Base-by-base conservation (phyloP, 2,888 invertebrate genomes). In the Andricus quercusramuli region DNA sequence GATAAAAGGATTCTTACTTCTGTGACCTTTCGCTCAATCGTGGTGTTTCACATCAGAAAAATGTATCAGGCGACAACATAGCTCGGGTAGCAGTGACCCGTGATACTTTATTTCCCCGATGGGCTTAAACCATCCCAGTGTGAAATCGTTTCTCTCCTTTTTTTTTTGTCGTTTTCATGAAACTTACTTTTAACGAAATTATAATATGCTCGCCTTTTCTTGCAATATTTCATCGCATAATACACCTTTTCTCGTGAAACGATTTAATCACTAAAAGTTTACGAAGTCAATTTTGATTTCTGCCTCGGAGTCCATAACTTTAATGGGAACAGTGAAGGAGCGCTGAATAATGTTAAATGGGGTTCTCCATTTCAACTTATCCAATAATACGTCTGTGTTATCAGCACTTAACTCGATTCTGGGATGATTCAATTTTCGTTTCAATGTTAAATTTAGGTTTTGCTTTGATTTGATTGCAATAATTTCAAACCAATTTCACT, bases 141-240 rank as follows among this genome's bases (percentile, higher is more conserved):
- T 89, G 83, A 90, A 90, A 90, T 90, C 88, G 85, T 84, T 84
- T 89, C 84, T 82, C 85, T 84, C 80, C 82, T 5, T 62, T 62
- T 62, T 3, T 56, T 62, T 62, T 62, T 59, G 20, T 62, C 25
- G 25, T 22, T 62, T 22, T 62, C 15, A 3, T 9, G 59, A 59
- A 59, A 59, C 59, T 59, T 22, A 59, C 59, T 59, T 22, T 59
- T 59, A 59, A 22, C n/a, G 22, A 11, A 22, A 59, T 22, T 59
- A 59, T 59, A 59, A 59, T 59, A 59, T 22, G 22, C 11, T 59
- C 59, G 13, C 4, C 22, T 22, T n/a, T 22, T 11, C 59, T 59
- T 22, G 13, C 22, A 59, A 59, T 59, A 59, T 22, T 11, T 59
- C 59, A 59, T 59, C n/a, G 59, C 22, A 59, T 59, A 59, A 59